These are phyloP conservation scores for Aphidoletes aphidimyza DNA, from an alignment of 2,888 invertebrate species.

Conservation along the genomic window DNA sequence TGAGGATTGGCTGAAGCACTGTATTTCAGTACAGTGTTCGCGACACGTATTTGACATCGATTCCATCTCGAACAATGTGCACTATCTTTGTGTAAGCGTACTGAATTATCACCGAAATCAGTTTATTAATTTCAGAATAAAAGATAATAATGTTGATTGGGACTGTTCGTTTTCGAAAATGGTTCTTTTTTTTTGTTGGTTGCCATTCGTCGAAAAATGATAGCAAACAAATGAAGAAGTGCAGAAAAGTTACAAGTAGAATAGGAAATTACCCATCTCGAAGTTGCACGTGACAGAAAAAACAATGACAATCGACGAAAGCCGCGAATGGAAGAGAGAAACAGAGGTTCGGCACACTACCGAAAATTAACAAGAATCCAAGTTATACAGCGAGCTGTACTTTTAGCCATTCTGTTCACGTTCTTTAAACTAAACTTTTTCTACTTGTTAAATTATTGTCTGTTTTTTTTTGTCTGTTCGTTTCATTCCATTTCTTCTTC, in stretches of 20 bases:
- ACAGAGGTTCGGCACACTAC: constrained; percentile 2
- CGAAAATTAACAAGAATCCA: constrained; percentile 51
- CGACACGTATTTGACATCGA: too few species aligned
- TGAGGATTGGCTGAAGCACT: too few species aligned
- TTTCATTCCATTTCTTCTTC: constrained; percentile 32
- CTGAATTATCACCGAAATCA: constrained; percentile 19
- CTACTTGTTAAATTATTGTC: constrained; percentile 54
- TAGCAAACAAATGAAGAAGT: constrained; percentile 34
- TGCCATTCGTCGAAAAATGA: neutral
- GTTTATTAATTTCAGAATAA: constrained; percentile 40
- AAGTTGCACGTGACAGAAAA: constrained; percentile 53
- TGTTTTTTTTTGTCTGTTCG: constrained; percentile 41
- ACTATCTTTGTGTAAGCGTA: neutral
- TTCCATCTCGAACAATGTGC: neutral
- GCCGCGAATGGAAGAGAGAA: neutral
- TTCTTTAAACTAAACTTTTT: constrained; percentile 29
- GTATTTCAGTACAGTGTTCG: too few species aligned
- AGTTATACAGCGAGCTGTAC: neutral
- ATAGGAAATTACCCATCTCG: constrained; percentile 40
- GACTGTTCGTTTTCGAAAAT: neutral
- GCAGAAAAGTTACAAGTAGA: constrained; percentile 38
- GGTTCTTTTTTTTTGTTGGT: too few species aligned
- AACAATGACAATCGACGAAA: constrained; percentile 36
- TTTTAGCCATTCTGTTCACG: constrained; percentile 50
- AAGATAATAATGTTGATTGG: constrained; percentile 37